phyloP scores from a whole-genome alignment of 2,888 invertebrate species.

The Invenusta paracnida region DNA sequence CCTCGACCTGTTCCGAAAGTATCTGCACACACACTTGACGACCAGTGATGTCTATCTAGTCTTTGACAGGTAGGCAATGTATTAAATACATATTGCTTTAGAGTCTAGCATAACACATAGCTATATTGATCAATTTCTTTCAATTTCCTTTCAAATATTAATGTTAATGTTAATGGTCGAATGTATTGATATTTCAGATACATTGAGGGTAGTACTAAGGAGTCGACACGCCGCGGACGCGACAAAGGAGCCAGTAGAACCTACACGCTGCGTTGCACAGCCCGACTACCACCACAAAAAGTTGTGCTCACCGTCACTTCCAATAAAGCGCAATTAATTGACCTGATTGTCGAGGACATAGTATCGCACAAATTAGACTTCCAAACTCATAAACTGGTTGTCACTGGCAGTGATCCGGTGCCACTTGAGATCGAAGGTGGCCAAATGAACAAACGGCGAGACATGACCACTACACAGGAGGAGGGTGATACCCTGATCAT shows the following conservation, averaged over 20 bases:
- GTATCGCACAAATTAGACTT: too few relatives aligned
- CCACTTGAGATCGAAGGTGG: not conserved
- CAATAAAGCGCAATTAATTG: not conserved
- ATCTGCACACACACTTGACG: not conserved
- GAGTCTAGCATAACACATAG: too few relatives aligned
- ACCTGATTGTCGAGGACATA: not conserved
- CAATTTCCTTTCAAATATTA: too few relatives aligned
- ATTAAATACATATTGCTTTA: too few relatives aligned
- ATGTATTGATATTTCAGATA: too few relatives aligned
- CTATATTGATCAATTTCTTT: too few relatives aligned
- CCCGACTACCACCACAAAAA: not conserved
- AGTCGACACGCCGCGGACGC: not conserved
- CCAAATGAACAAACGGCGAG: not conserved
- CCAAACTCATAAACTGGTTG: not conserved
- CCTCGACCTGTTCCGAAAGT: constrained; percentile 38
- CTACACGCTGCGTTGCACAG: not conserved
- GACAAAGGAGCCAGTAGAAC: not conserved
- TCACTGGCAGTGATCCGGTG: not conserved
- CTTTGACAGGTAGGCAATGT: not conserved
- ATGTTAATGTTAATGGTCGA: too few relatives aligned
- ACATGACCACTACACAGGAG: not conserved
- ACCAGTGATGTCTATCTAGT: not conserved
- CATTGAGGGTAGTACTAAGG: not conserved
- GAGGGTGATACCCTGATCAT: constrained; percentile 1
- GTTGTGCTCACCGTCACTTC: not conserved